Conservation (phyloP, 2,888 invertebrate genomes). For the Pecten maximus region DNA sequence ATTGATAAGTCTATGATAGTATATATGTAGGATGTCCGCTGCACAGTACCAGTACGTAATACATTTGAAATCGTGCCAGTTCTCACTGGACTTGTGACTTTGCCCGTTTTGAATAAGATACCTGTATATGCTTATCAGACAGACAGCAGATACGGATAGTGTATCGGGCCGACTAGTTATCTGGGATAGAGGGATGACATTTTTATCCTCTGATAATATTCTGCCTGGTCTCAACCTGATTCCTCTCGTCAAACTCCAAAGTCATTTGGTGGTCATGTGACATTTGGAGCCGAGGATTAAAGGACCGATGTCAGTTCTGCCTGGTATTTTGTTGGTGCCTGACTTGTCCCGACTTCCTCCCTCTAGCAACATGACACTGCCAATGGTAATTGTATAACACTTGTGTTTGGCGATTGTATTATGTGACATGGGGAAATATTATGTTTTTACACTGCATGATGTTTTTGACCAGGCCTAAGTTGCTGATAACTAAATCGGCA, state of each 20-base stretch:
- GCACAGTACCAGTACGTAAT: background rate
- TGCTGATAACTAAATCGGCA: background rate
- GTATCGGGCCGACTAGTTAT: background rate
- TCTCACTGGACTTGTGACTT: conserved; percentile 30
- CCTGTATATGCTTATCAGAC: background rate
- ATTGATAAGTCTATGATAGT: background rate
- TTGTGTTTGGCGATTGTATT: background rate
- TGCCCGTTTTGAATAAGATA: conserved; percentile 26
- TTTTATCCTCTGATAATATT: conserved; percentile 28
- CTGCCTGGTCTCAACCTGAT: conserved; percentile 16
- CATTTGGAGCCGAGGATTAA: conserved; percentile 2
- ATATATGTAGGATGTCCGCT: background rate
- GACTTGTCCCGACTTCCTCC: background rate
- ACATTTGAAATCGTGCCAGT: background rate
- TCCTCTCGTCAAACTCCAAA: conserved; percentile 21
- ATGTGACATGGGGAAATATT: background rate
- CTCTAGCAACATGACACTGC: background rate
- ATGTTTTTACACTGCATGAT: background rate
- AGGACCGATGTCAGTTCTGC: background rate
- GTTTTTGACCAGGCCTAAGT: background rate
- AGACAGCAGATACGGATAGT: background rate
- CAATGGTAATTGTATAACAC: background rate
- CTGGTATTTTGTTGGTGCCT: background rate
- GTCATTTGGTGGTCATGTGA: conserved; percentile 28
- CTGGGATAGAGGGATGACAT: conserved; percentile 22